Percentiles rank a stretch among this genome's conserved stretches.
Evolutionary conservation across 2,113 vertebrate species (phyloP).

Genomic region (Vidua chalybeata): DNA sequence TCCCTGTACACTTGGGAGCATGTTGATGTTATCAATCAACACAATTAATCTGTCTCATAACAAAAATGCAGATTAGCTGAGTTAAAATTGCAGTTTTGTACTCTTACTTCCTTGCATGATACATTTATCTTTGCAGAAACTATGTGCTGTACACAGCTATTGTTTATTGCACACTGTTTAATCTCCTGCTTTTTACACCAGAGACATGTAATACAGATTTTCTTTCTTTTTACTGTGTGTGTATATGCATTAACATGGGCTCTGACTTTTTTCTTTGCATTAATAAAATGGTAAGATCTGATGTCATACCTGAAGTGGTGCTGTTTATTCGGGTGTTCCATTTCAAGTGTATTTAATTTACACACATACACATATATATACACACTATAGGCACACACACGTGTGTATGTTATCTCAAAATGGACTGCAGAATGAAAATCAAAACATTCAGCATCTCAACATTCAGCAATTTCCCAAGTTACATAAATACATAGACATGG

Average conservation of each 20-base stretch:
- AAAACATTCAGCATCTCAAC: not conserved
- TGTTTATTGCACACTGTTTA: not conserved
- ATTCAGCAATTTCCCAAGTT: not conserved
- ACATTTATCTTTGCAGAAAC: not conserved
- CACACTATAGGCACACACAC: rapidly evolving
- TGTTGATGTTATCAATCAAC: not conserved
- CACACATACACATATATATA: too few species aligned
- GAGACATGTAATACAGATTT: not conserved
- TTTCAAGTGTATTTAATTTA: not conserved
- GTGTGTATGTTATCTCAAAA: not conserved
- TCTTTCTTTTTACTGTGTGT: not conserved
- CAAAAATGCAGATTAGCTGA: not conserved
- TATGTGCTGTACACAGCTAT: not conserved
- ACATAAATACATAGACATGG: not conserved
- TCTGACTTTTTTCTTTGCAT: not conserved
- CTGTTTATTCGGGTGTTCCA: not conserved
- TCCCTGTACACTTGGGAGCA: not conserved
- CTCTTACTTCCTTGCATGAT: not conserved
- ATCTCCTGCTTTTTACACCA: not conserved
- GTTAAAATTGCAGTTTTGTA: not conserved
- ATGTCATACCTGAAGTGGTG: not conserved
- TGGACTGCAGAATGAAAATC: not conserved
- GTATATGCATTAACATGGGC: not conserved
- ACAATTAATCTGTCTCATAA: not conserved
- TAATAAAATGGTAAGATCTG: not conserved